phyloP scores from a whole-genome alignment of 1,140 invertebrate genomes.

The Drosophila obscura region DNA sequence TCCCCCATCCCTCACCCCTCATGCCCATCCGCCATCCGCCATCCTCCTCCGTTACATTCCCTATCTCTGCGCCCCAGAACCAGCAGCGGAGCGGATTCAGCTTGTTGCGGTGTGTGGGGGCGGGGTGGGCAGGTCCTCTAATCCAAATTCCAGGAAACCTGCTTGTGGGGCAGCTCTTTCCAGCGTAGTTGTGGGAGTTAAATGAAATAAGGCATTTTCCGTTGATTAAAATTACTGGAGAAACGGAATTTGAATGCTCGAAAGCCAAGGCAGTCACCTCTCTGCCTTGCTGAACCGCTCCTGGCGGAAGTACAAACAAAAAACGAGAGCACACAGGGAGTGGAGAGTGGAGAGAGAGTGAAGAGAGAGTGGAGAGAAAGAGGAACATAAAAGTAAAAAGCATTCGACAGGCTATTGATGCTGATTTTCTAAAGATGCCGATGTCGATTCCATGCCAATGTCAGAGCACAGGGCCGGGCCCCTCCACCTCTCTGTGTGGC shows the following conservation, averaged over 20 bases:
- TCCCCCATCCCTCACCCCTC: background rate
- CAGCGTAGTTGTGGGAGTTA: constrained; percentile 15
- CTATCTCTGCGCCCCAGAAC: too few species aligned
- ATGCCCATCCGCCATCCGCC: too few species aligned
- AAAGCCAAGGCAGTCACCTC: too few species aligned
- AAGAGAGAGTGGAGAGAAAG: constrained; percentile 1
- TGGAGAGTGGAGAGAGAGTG: background rate
- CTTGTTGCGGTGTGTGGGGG: background rate
- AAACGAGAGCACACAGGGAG: background rate
- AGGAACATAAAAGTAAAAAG: constrained; percentile 57
- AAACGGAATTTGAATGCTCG: background rate
- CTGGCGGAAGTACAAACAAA: constrained; percentile 38
- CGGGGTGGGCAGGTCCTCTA: background rate
- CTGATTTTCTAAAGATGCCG: constrained; percentile 77
- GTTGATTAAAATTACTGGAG: constrained; percentile 24
- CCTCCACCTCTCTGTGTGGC: background rate
- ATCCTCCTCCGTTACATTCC: too few species aligned
- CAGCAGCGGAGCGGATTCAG: constrained; percentile 20
- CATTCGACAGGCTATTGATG: constrained; percentile 79
- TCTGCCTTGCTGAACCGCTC: constrained; percentile 17
- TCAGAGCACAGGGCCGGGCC: too few species aligned
- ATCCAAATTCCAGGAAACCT: constrained; percentile 10
- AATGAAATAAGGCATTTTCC: constrained; percentile 39
- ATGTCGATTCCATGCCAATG: constrained; percentile 30
- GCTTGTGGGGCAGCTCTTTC: too few species aligned